These are phyloP conservation scores for Lepeophtheirus salmonis DNA, from an alignment of 1,140 invertebrate species.

Conservation along the genomic window DNA sequence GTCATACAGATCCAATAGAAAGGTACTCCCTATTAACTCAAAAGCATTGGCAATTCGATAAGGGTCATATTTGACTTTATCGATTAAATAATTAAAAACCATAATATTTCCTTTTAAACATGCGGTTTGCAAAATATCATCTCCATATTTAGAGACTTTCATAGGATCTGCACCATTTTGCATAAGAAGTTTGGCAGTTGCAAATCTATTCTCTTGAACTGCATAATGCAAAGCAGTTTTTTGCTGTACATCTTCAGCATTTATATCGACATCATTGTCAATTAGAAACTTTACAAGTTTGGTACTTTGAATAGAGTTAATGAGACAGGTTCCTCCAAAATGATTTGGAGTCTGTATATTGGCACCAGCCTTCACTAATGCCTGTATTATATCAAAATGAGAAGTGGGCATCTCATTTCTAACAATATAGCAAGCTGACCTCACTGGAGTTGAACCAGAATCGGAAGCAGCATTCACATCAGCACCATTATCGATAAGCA, in stretches of 20 bases:
- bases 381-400: conserved; percentile 28
- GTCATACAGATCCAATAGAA: conserved; percentile 26
- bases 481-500: conserved; percentile 27
- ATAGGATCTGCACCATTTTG: conserved; percentile 25
- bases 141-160: conserved; percentile 27
- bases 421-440: conserved; percentile 31
- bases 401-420: conserved; percentile 20
- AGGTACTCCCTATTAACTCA: conserved; percentile 26
- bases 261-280: conserved; percentile 3
- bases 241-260: conserved; percentile 28
- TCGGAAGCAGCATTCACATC: conserved; percentile 29
- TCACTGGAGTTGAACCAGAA: conserved; percentile 29
- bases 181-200: conserved; percentile 28
- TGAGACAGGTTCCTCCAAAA: conserved; percentile 31
- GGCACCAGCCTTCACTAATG: conserved; percentile 27
- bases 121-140: conserved; percentile 30
- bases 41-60: conserved; percentile 25
- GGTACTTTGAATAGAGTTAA: conserved; percentile 30
- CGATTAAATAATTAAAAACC: conserved; percentile 27
- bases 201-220: conserved; percentile 28
- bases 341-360: conserved; percentile 30
- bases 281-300: conserved; percentile 22
- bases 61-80: conserved; percentile 23
- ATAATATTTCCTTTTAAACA: conserved; percentile 27
- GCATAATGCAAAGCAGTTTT: conserved; percentile 33